Evolutionary conservation across 2,797 vertebrate species (phyloP).

Genomic region (Hyperoplus lanceolatus): DNA sequence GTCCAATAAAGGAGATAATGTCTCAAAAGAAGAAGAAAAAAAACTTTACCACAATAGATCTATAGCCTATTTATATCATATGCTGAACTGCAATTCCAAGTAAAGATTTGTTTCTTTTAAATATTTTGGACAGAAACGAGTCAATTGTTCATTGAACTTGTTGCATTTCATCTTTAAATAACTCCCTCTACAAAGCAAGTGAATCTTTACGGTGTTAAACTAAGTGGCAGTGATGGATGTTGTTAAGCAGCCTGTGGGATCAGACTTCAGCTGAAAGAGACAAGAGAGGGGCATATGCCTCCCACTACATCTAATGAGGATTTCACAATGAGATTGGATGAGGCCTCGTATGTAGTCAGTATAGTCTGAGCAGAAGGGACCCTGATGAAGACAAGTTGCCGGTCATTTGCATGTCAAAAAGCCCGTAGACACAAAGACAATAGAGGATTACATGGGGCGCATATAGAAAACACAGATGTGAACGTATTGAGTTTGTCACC

Average conservation of each 20-base stretch:
- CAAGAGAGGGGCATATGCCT: constrained; percentile 61
- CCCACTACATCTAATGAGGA: constrained; percentile 63
- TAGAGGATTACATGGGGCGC: constrained; percentile 59
- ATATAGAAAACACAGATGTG: constrained; percentile 76
- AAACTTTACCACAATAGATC: not conserved
- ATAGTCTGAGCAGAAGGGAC: constrained; percentile 59
- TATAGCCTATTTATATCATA: constrained; percentile 11
- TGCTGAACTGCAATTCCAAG: not conserved
- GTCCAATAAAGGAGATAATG: no score
- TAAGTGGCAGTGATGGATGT: constrained; percentile 69
- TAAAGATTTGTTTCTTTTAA: not conserved
- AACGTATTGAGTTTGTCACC: constrained; percentile 61
- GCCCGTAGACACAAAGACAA: constrained; percentile 73
- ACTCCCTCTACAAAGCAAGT: not conserved
- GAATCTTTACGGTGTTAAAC: constrained; percentile 11
- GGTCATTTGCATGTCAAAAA: constrained; percentile 83
- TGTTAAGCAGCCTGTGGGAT: constrained; percentile 60
- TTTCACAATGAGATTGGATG: constrained; percentile 69
- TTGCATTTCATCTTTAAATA: constrained; percentile 17
- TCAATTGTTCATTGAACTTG: not conserved
- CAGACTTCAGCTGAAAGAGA: constrained; percentile 49
- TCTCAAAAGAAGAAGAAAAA: not conserved
- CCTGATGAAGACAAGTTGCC: constrained; percentile 75
- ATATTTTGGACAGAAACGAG: constrained; percentile 2
- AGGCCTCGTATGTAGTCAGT: constrained; percentile 32